Evolutionary conservation across 1,140 invertebrate genomes (phyloP), one percentile per base, ranked within the genome.

Genomic region (Hyles vespertilio): DNA sequence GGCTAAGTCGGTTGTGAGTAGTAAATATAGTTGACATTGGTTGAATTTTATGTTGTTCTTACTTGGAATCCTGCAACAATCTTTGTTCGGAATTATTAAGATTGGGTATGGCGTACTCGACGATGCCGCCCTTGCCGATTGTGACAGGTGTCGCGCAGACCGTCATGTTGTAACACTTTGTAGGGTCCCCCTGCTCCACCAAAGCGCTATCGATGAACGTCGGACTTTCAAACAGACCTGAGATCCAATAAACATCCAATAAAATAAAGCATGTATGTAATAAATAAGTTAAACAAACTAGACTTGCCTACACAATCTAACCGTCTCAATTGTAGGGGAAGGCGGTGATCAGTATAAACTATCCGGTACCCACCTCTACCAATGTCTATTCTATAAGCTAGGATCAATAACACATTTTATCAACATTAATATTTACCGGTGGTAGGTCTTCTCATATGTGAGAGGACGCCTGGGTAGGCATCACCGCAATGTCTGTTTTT

Each of bases 201-300:
- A 86, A 56, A 0, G 84, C 84, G 46, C 84, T 87, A 64, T 87
- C 84, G 40, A 86, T 77, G 45, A 78, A 77, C 3, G 81, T 65
- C 4, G 77, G 71, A 46, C 63, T 71, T 40, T 79, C 76, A 48
- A 84, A 84, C 4, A 84, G 50, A 51, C 81, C 81, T 87, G 22
- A 10, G 6, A 60, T 55, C 22, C n/a, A 33, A 53, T 53, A 53
- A 52, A 1, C 22, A 22, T 22, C 22, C 22, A 22, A 22, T 22
- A 22, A 22, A 22, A 22, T 22, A 22, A 22, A 22, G 22, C 22
- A 22, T 22, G 22, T 22, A 22, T 1, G 22, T 22, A 22, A 22
- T 22, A 22, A 22, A 22, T 22, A 22, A 22, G 10, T 47, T 47
- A 47, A 47, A 22, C 22, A 22, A 22, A 22, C 22, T 2, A 22